Evolutionary conservation across 2,888 invertebrate species (phyloP), one percentile per base, ranked within the genome.

Genomic region (Sinohyriopsis cumingii): DNA sequence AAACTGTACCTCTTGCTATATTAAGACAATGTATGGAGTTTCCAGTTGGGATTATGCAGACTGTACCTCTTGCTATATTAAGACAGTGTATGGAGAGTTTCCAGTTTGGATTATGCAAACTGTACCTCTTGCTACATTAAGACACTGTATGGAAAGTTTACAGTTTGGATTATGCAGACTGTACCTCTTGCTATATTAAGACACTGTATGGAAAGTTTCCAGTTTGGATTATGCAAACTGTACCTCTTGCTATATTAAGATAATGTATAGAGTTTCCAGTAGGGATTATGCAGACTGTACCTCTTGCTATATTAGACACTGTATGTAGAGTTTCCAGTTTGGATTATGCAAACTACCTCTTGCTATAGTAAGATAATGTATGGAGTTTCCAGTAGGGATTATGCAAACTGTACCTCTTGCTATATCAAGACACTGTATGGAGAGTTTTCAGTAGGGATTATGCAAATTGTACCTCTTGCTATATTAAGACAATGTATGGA

Each of bases 161-260:
- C 97, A 96, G 89, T n/a, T n/a, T n/a, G n/a, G n/a, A n/a, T n/a
- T n/a, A n/a, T n/a, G n/a, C n/a, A n/a, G n/a, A n/a, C n/a, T 67
- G 69, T 68, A 88, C 90, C 90, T 89, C 73, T 90, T 9, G 92
- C 92, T 56, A 93, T 92, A 77, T 97, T 95, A 68, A 98, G 91
- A 88, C 94, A 95, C 89, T 99, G 97, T 84, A 94, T 94, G 5
- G 97, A 95, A 25, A 98, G 92, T 71, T 99, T 93, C 94, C 97
- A 96, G 89, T n/a, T n/a, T n/a, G n/a, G n/a, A n/a, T n/a, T n/a
- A n/a, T n/a, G n/a, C n/a, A n/a, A n/a, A n/a, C n/a, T 67, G 69
- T 68, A 88, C 90, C 90, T 89, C 73, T 90, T 9, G 92, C 92
- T 56, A 93, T 92, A 77, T 97, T 95, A 68, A 98, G 91, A 88